Conservation (phyloP, 1,140 invertebrate genomes). For the Papilio polytes region DNA sequence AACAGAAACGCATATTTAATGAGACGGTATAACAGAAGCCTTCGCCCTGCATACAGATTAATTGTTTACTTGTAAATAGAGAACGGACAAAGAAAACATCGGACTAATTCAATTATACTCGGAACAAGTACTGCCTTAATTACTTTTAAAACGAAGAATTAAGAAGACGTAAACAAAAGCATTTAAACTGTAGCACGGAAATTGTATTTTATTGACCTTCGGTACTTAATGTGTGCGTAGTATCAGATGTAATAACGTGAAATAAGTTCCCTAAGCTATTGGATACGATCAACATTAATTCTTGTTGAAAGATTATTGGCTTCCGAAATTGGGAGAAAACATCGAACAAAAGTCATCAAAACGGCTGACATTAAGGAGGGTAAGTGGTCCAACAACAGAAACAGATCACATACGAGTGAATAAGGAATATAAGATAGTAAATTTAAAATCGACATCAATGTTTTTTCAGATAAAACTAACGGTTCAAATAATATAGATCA, state of each 20-base stretch:
- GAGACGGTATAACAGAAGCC: conserved; percentile 53
- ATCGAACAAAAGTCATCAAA: not conserved
- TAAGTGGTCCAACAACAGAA: not conserved
- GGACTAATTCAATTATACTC: conserved; percentile 57
- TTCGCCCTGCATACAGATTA: conserved; percentile 72
- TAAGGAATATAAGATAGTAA: not conserved
- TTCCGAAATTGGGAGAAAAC: not conserved
- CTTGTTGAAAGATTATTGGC: not conserved
- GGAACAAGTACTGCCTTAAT: conserved; percentile 43
- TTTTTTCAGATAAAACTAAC: not conserved
- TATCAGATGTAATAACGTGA: not conserved
- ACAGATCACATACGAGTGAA: not conserved
- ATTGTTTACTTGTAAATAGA: conserved; percentile 63
- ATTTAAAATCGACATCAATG: not conserved
- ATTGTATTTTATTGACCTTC: not conserved
- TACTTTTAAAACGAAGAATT: conserved; percentile 32
- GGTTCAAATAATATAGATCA: not conserved
- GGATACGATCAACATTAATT: not conserved
- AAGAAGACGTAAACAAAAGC: not conserved
- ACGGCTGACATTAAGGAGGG: not conserved
- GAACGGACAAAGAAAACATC: conserved; percentile 65
- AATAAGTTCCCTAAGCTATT: not conserved
- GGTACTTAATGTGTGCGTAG: not conserved
- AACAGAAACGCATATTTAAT: conserved; percentile 72
- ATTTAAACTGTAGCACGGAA: not conserved